Percentiles rank a stretch among this genome's conserved stretches.
Evolutionary conservation across 2,113 vertebrate species (phyloP).

Genomic region (Hyperopisus bebe): DNA sequence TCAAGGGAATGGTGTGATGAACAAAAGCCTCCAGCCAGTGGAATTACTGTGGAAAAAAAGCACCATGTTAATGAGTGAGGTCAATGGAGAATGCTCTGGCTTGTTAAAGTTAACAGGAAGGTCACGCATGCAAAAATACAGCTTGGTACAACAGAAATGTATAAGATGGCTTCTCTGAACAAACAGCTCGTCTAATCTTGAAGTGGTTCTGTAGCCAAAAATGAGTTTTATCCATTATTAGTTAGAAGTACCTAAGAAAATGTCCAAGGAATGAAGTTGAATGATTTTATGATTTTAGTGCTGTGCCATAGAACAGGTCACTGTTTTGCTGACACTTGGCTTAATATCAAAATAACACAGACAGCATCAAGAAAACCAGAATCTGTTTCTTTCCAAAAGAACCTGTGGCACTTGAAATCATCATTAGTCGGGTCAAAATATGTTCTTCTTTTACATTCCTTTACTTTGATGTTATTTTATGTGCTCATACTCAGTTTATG

Average conservation of each 20-base stretch:
- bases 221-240: too few relatives aligned
- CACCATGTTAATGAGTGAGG: too few relatives aligned
- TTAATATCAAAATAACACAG: background rate
- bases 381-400: background rate
- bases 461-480: background rate
- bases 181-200: too few relatives aligned
- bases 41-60: too few relatives aligned
- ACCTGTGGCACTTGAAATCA: background rate
- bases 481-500: background rate
- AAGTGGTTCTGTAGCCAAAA: too few relatives aligned
- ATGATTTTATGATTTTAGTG: background rate
- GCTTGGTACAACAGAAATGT: too few relatives aligned
- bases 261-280: too few relatives aligned
- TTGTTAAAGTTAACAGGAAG: too few relatives aligned
- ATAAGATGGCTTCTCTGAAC: too few relatives aligned
- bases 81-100: too few relatives aligned
- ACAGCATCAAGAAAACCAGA: background rate
- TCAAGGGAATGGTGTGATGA: background rate
- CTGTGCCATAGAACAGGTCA: background rate
- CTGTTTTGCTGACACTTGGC: background rate
- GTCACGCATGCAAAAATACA: too few relatives aligned
- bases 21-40: background rate
- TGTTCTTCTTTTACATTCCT: background rate
- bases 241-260: too few relatives aligned
- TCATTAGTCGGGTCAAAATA: background rate